A percentile compares a stretch with the other conserved stretches of the same genome.
Evolutionary conservation across 2,888 invertebrate genomes (phyloP).

Genomic region (Blera fallax): DNA sequence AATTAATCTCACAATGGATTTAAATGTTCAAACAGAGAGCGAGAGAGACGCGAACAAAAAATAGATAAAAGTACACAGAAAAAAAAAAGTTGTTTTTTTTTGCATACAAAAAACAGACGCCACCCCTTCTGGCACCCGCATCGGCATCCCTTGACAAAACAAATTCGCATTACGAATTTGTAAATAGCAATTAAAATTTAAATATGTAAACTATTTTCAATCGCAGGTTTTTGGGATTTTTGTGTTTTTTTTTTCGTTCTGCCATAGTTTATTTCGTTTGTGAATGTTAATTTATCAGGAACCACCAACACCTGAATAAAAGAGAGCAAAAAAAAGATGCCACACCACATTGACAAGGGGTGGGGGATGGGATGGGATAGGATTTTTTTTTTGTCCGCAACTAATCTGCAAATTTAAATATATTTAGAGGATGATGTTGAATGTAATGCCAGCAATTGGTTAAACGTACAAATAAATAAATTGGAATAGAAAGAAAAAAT

Average conservation of each 20-base stretch:
- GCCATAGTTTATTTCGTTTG: conserved; percentile 65
- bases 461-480: conserved; percentile 61
- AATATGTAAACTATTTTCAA: conserved; percentile 73
- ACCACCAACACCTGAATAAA: conserved; percentile 57
- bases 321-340: neutral
- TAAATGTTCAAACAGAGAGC: conserved; percentile 67
- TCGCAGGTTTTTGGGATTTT: conserved; percentile 45
- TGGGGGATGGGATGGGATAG: neutral
- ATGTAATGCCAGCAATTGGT: conserved; percentile 58
- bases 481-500: conserved; percentile 59
- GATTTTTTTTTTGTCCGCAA: neutral
- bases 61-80: conserved; percentile 53
- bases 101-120: neutral
- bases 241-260: conserved; percentile 2
- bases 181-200: conserved; percentile 73
- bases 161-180: conserved; percentile 72
- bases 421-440: conserved; percentile 27
- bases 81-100: neutral
- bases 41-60: conserved; percentile 2
- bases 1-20: conserved; percentile 73
- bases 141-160: conserved; percentile 69
- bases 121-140: conserved; percentile 19
- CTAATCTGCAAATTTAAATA: conserved; percentile 6
- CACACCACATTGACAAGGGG: conserved; percentile 20
- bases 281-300: conserved; percentile 72